phyloP scores from a whole-genome alignment of 2,888 invertebrate species.

The Agapetus fuscipes region DNA sequence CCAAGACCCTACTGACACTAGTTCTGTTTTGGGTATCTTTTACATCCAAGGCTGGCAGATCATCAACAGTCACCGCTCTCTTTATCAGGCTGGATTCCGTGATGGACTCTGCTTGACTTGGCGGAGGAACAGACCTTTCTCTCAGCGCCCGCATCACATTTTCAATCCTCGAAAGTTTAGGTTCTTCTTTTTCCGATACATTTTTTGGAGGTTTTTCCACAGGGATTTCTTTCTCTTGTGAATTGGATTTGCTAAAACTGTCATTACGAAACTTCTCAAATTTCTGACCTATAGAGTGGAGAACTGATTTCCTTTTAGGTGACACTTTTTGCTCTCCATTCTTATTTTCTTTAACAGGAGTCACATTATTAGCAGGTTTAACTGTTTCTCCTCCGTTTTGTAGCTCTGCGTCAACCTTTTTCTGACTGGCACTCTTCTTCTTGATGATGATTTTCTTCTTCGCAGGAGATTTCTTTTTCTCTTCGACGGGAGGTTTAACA shows the following conservation, averaged over 20 bases:
- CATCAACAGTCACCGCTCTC: slow-evolving; percentile 62
- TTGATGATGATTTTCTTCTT: slow-evolving; percentile 19
- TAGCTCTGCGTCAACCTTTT: slow-evolving; percentile 26
- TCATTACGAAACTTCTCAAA: slow-evolving; percentile 55
- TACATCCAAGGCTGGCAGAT: slow-evolving; percentile 44
- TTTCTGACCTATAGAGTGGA: slow-evolving; percentile 70
- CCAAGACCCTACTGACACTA: slow-evolving; percentile 63
- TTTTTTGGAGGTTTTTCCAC: slow-evolving; percentile 28
- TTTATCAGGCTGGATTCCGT: slow-evolving; percentile 61
- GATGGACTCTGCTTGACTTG: slow-evolving; percentile 36
- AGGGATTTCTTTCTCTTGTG: slow-evolving; percentile 42
- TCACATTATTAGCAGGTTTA: slow-evolving; percentile 26
- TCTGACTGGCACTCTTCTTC: slow-evolving; percentile 11
- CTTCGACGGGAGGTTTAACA: slow-evolving; percentile 1
- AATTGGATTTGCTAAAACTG: slow-evolving; percentile 41
- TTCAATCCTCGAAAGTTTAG: slow-evolving; percentile 33
- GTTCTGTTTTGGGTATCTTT: slow-evolving; percentile 46
- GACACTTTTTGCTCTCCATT: slow-evolving; percentile 8
- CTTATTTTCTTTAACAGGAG: slow-evolving; percentile 23
- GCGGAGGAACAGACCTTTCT: slow-evolving; percentile 56
- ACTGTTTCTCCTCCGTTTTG: slow-evolving; percentile 25
- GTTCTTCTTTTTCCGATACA: slow-evolving; percentile 26
- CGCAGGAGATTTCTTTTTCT: slow-evolving; percentile 21
- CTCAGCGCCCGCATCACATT: slow-evolving; percentile 50
- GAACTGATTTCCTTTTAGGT: slow-evolving; percentile 54